Evolutionary conservation across 53 echinoderm and acorn worm species (phyloP).

Genomic region (Echinarachnius parma): DNA sequence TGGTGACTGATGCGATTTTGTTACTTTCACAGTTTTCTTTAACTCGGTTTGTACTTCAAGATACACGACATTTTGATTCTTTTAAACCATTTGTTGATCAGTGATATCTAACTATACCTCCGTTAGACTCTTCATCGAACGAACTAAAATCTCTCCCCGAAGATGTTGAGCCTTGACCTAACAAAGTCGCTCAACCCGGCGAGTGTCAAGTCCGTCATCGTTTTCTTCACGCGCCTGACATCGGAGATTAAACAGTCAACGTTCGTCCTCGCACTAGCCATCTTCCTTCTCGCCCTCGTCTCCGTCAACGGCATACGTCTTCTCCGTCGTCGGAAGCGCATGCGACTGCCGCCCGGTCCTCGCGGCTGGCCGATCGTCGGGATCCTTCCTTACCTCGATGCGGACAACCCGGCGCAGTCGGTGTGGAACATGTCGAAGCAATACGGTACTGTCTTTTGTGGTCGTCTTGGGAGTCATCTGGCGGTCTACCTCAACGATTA

Average conservation of each 20-base stretch:
- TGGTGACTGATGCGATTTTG: too few species aligned
- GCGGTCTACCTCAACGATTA: constrained; percentile 62
- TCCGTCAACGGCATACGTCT: not conserved
- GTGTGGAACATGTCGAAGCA: constrained; percentile 38
- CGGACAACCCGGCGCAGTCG: constrained; percentile 37
- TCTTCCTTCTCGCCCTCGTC: constrained; percentile 9
- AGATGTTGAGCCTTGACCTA: too few species aligned
- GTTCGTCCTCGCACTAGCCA: constrained; percentile 10
- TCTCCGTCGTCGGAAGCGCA: not conserved
- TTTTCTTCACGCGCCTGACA: constrained; percentile 13
- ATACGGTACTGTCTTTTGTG: constrained; percentile 53
- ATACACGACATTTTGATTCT: too few species aligned
- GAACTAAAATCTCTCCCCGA: too few species aligned
- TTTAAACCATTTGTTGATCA: too few species aligned
- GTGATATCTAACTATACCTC: too few species aligned
- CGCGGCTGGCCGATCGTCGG: constrained; percentile 64
- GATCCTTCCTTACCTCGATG: constrained; percentile 58
- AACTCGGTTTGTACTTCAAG: too few species aligned
- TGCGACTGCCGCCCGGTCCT: constrained; percentile 61
- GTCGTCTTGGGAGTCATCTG: constrained; percentile 47
- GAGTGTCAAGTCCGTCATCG: not conserved
- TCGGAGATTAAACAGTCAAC: not conserved
- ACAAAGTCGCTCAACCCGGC: too few species aligned
- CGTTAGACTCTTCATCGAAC: too few species aligned
- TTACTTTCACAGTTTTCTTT: too few species aligned